Evolutionary conservation across 2,797 vertebrate genomes (phyloP).

Genomic region (Chanos chanos): DNA sequence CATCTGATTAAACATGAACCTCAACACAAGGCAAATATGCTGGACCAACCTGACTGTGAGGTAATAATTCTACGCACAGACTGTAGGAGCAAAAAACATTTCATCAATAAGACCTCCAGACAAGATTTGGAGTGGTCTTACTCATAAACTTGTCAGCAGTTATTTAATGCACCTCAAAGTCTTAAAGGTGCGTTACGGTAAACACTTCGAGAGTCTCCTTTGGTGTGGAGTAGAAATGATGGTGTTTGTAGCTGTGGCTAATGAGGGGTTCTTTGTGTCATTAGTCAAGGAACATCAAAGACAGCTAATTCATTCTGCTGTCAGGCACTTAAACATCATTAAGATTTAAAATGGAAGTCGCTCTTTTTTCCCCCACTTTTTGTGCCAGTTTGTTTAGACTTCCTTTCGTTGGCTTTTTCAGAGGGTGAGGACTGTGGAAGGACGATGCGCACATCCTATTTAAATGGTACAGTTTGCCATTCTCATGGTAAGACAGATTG

Average conservation of each 20-base stretch:
- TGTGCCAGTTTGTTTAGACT: neutral
- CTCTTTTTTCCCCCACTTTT: neutral
- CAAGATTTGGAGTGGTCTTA: no score
- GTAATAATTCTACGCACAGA: no score
- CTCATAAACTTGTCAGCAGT: no score
- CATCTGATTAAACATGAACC: no score
- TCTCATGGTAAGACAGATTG: neutral
- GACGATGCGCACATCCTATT: neutral
- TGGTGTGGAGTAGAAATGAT: no score
- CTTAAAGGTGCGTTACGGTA: no score
- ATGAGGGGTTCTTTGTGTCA: neutral
- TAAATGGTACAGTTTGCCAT: neutral
- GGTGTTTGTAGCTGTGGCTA: neutral
- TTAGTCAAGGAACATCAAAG: slow-evolving; percentile 2
- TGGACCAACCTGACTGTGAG: no score
- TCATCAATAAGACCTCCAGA: no score
- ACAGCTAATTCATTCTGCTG: neutral
- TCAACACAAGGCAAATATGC: no score
- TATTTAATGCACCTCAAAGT: no score
- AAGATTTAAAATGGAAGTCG: slow-evolving; percentile 1
- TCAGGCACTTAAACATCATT: neutral
- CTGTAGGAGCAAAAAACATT: no score
- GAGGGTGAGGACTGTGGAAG: neutral
- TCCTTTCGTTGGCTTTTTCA: neutral
- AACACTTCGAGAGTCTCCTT: no score